Conservation (phyloP, 2,797 vertebrate genomes). For the Thalassophryne amazonica region DNA sequence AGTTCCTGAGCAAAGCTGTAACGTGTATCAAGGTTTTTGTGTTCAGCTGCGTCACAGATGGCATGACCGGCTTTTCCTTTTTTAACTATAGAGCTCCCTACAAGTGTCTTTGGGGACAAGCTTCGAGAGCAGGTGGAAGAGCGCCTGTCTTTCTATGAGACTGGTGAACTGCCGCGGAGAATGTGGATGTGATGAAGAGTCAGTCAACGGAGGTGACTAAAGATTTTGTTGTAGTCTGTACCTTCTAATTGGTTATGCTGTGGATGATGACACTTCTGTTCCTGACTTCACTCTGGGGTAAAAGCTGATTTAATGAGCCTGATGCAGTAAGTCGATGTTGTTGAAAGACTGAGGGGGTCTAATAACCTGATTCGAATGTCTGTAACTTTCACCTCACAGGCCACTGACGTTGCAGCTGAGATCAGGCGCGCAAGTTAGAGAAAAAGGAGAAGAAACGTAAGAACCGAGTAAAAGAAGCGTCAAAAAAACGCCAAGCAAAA, state of each 20-base stretch:
- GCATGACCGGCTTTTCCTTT: background rate
- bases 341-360: accelerated
- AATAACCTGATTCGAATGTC: background rate
- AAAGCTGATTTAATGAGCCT: constrained; percentile 99
- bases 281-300: constrained; percentile 85
- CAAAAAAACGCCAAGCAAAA: constrained; percentile 72
- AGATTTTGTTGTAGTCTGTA: background rate
- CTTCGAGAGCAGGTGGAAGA: constrained; percentile 93
- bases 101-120: constrained; percentile 90
- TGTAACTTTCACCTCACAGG: constrained; percentile 63
- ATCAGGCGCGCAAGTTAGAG: constrained; percentile 82
- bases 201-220: constrained; percentile 81
- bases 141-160: constrained; percentile 92
- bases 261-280: constrained; percentile 79
- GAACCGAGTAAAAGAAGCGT: no score
- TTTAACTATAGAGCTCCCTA: constrained; percentile 83
- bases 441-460: constrained; percentile 90
- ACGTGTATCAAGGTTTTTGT: background rate
- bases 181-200: constrained; percentile 95
- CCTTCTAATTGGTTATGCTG: constrained; percentile 40
- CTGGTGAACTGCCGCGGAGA: constrained; percentile 88
- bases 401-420: constrained; percentile 80
- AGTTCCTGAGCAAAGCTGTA: constrained; percentile 86
- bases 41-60: accelerated
- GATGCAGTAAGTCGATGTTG: constrained; percentile 65